phyloP scores from a whole-genome alignment of 1,140 invertebrate species.

The Copidosoma floridanum region DNA sequence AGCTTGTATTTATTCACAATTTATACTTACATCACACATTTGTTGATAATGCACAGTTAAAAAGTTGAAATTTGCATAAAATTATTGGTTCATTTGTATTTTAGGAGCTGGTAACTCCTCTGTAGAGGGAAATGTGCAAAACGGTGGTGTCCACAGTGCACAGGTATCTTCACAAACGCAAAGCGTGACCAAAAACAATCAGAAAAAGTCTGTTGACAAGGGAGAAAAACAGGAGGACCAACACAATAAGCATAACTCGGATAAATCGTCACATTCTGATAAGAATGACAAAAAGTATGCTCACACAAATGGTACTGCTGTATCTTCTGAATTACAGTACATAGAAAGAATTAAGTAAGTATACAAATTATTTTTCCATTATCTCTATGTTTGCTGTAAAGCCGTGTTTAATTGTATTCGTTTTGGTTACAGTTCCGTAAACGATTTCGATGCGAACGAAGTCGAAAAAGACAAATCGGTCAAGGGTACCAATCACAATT shows the following conservation, averaged over 20 bases:
- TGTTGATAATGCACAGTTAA: too few relatives aligned
- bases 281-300: slow-evolving; percentile 55
- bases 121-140: slow-evolving; percentile 51
- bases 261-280: slow-evolving; percentile 46
- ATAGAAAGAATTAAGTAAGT: slow-evolving; percentile 59
- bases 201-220: slow-evolving; percentile 60
- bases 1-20: slow-evolving; percentile 50
- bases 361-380: background rate
- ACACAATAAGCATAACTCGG: slow-evolving; percentile 46
- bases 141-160: slow-evolving; percentile 51
- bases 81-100: slow-evolving; percentile 4
- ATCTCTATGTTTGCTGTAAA: slow-evolving; percentile 26
- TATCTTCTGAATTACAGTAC: slow-evolving; percentile 56
- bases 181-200: slow-evolving; percentile 54
- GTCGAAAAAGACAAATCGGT: slow-evolving; percentile 59
- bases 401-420: too few relatives aligned
- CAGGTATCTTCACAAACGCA: slow-evolving; percentile 44
- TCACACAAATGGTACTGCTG: slow-evolving; percentile 57
- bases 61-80: background rate
- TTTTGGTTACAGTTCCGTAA: slow-evolving; percentile 51
- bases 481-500: slow-evolving; percentile 46
- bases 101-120: slow-evolving; percentile 17
- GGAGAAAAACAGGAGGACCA: slow-evolving; percentile 54
- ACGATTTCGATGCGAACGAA: slow-evolving; percentile 60
- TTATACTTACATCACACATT: too few relatives aligned